Base-by-base conservation (phyloP, 2,113 vertebrate species). In the Labrus mixtus region DNA sequence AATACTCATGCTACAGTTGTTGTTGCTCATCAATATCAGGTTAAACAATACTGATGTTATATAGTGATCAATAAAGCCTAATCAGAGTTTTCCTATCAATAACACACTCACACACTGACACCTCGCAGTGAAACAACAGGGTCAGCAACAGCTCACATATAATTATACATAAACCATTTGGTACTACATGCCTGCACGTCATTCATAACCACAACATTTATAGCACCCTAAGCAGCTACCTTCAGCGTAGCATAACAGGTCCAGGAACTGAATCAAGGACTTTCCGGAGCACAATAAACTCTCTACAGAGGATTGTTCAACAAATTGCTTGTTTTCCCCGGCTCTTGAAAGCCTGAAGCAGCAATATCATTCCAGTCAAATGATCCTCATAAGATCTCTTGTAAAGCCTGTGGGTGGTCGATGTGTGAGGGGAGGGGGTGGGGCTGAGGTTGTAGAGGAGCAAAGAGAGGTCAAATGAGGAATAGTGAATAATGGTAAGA, bases 311-410 rank as follows among this genome's bases (percentile, higher is more conserved):
- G 64, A 73, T 60, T 81, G 73, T 77, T 68, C 25, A 85, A 79
- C 61, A 84, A 80, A 85, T 65, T 70, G 57, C 72, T 89, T 73
- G 61, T 62, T 62, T 25, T 12, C 58, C 54, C 65, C 4, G 48
- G 66, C 67, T 72, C 45, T 64, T 57, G 83, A 83, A 72, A 61
- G 86, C 89, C 85, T 69, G 66, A 82, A 85, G 89, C 80, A 74
- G 58, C 78, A 76, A 89, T 77, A 87, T 81, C 68, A 82, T 75
- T 84, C 63, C 68, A 86, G 92, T 92, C 89, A 93, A 88, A 89
- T 92, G 91, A 92, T 88, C 61, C 82, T 88, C 90, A 92, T 84
- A 82, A 76, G 85, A 67, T 87, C 78, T 88, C 68, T 78, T 50
- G 43, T 68, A 73, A 80, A 83, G 73, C 89, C 84, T 1, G 56